These are phyloP conservation scores for Drosophila emarginata DNA, from an alignment of 2,888 invertebrate species.

Conservation along the genomic window DNA sequence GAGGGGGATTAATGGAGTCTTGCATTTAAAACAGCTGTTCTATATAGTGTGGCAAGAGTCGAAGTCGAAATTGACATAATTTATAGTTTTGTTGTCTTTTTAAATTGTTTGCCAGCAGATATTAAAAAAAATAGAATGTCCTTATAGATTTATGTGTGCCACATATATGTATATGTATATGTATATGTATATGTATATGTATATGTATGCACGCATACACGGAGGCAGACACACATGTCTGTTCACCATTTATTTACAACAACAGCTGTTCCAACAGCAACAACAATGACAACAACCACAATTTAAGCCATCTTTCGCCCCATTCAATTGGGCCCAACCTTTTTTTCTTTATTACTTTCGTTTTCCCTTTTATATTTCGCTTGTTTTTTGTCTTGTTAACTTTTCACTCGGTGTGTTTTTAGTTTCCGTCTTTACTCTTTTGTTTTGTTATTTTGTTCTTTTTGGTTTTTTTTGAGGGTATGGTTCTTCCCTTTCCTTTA, in stretches of 20 bases:
- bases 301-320: neutral
- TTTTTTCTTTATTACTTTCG: constrained; percentile 10
- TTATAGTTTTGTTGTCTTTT: constrained; percentile 45
- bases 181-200: too few relatives aligned
- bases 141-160: constrained; percentile 52
- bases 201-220: constrained; percentile 19
- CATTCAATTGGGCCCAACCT: constrained; percentile 6
- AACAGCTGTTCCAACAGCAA: constrained; percentile 7
- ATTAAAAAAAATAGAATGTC: constrained; percentile 59
- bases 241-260: constrained; percentile 9
- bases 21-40: constrained; percentile 61
- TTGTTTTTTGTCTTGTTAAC: neutral
- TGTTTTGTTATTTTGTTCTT: neutral
- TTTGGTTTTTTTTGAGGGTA: neutral
- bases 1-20: neutral
- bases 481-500: constrained; percentile 11
- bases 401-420: constrained; percentile 13
- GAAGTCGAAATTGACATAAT: constrained; percentile 52
- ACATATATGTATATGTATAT: constrained; percentile 13
- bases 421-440: neutral
- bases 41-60: neutral
- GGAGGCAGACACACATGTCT: constrained; percentile 11
- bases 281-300: neutral
- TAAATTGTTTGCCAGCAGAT: constrained; percentile 40
- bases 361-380: neutral